These are phyloP conservation scores for Poecile montanus DNA, from an alignment of 2,797 vertebrate genomes.

Conservation along the genomic window DNA sequence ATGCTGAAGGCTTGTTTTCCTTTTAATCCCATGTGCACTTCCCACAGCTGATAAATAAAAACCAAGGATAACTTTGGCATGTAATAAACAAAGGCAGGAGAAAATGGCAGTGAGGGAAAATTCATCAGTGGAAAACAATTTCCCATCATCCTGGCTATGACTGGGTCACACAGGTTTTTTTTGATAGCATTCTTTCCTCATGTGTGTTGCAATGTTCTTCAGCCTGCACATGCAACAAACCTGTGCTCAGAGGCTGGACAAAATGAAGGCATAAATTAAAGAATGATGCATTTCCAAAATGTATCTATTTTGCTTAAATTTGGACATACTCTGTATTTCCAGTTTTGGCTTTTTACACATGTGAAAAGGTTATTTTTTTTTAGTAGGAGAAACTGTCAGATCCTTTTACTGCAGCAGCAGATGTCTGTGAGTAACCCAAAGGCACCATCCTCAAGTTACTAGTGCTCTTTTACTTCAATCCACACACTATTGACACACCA, in stretches of 20 bases:
- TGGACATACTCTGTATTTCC: not conserved
- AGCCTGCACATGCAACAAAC: not conserved
- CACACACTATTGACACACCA: not conserved
- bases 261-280: not conserved
- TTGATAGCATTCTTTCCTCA: not conserved
- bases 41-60: not conserved
- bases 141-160: not conserved
- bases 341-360: not conserved
- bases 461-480: not conserved
- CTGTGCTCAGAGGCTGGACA: not conserved
- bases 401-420: not conserved
- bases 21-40: not conserved
- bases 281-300: not conserved
- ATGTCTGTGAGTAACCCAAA: not conserved
- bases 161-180: not conserved
- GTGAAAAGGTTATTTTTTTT: not conserved
- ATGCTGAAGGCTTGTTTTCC: not conserved
- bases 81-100: not conserved
- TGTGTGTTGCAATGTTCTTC: not conserved
- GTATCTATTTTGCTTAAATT: not conserved
- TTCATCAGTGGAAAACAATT: not conserved
- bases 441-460: not conserved
- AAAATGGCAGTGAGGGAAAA: not conserved
- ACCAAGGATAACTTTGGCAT: not conserved
- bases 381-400: not conserved